Percentiles rank a stretch among this genome's conserved stretches.
phyloP scores from a whole-genome alignment of 2,113 vertebrate genomes.

The Cacatua alba region DNA sequence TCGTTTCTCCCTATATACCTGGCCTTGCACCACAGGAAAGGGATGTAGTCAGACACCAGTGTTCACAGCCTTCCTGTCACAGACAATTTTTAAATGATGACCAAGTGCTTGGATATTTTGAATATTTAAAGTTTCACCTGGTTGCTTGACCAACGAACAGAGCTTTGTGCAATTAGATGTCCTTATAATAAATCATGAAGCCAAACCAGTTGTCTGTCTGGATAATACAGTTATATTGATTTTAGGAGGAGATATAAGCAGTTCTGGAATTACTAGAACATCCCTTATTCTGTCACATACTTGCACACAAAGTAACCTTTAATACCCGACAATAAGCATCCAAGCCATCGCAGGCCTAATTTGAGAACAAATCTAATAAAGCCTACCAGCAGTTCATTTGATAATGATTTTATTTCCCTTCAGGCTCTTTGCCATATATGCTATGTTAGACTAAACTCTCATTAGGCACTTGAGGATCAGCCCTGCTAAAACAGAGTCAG shows the following conservation, averaged over 20 bases:
- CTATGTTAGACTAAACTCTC: not conserved
- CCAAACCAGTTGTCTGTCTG: not conserved
- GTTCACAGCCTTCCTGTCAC: constrained; percentile 14
- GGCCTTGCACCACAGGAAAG: constrained; percentile 8
- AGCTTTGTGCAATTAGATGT: not conserved
- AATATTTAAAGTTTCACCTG: not conserved
- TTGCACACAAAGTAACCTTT: not conserved
- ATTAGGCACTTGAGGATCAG: accelerated
- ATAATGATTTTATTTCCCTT: not conserved
- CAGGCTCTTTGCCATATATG: not conserved
- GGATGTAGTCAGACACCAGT: not conserved
- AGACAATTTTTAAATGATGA: not conserved
- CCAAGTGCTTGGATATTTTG: not conserved
- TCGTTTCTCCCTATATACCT: not conserved
- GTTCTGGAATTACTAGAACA: not conserved
- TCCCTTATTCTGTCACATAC: not conserved
- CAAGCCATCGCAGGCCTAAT: not conserved
- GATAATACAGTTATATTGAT: not conserved
- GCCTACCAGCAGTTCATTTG: no score
- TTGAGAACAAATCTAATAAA: not conserved
- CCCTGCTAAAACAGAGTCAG: not conserved
- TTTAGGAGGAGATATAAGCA: not conserved
- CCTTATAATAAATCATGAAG: not conserved
- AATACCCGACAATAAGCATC: not conserved
- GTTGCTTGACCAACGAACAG: not conserved